phyloP scores from a whole-genome alignment of 2,888 invertebrate genomes.

The Erebia epiphron region DNA sequence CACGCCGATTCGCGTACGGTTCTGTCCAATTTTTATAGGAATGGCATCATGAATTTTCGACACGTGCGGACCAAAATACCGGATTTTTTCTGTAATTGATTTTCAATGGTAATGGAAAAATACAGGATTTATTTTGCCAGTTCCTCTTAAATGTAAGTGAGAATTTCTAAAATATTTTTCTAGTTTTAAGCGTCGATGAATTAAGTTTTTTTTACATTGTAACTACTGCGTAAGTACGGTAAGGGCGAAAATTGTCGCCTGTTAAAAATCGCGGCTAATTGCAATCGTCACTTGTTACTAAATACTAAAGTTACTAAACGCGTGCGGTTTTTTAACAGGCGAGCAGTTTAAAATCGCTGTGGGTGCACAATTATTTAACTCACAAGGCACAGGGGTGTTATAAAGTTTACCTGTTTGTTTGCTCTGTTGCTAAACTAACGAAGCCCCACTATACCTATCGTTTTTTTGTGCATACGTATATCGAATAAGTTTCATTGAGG shows the following conservation, averaged over 20 bases:
- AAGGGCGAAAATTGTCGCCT: conserved; percentile 28
- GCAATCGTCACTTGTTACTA: not conserved
- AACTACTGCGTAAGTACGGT: conserved; percentile 62
- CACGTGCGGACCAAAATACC: conserved; percentile 73
- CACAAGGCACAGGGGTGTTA: conserved; percentile 47
- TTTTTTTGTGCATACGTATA: conserved; percentile 62
- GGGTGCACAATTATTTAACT: conserved; percentile 65
- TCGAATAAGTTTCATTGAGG: conserved; percentile 68
- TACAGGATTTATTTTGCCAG: conserved; percentile 82
- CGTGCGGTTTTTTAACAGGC: conserved; percentile 26
- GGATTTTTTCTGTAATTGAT: conserved; percentile 60
- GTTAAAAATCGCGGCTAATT: conserved; percentile 23
- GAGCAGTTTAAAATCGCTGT: conserved; percentile 25
- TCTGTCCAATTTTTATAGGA: conserved; percentile 75
- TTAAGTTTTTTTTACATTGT: conserved; percentile 70
- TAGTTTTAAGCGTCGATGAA: conserved; percentile 79
- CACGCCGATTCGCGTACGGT: conserved; percentile 65
- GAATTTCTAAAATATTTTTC: conserved; percentile 82
- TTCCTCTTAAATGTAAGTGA: conserved; percentile 82
- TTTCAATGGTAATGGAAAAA: conserved; percentile 55
- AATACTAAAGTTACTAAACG: conserved; percentile 25
- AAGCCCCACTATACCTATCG: conserved; percentile 48
- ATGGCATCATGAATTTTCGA: conserved; percentile 76
- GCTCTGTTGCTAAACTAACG: conserved; percentile 51
- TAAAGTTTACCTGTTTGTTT: conserved; percentile 46